phyloP scores from a whole-genome alignment of 2,113 vertebrate species.

The Mobula birostris region DNA sequence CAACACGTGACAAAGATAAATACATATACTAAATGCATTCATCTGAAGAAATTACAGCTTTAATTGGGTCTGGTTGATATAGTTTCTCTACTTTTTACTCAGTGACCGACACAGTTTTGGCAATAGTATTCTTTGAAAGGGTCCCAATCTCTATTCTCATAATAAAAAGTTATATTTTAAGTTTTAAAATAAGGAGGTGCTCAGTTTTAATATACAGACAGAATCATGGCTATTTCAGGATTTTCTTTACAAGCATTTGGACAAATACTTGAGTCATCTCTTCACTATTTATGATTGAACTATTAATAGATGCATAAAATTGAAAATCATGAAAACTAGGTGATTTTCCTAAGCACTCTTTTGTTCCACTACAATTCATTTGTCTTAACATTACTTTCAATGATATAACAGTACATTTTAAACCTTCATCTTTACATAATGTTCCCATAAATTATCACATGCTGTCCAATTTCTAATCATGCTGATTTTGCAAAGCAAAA shows the following conservation, averaged over 20 bases:
- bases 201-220: neutral
- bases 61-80: no score
- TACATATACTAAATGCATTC: no score
- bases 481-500: no score
- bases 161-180: neutral
- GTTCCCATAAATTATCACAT: neutral
- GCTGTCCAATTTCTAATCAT: no score
- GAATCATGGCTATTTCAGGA: neutral
- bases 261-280: neutral
- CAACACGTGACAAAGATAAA: no score
- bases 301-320: neutral
- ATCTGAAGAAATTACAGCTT: no score
- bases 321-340: neutral
- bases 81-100: no score
- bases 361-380: neutral
- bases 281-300: neutral
- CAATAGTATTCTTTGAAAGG: no score
- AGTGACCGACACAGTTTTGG: no score
- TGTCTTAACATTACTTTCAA: neutral
- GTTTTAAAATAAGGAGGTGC: neutral
- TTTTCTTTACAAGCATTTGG: neutral
- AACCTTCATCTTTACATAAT: neutral
- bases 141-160: neutral
- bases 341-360: neutral
- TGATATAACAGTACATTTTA: neutral